Evolutionary conservation across 2,113 vertebrate species (phyloP), one percentile per base, ranked within the genome.

Genomic region (Pangasianodon gigas): DNA sequence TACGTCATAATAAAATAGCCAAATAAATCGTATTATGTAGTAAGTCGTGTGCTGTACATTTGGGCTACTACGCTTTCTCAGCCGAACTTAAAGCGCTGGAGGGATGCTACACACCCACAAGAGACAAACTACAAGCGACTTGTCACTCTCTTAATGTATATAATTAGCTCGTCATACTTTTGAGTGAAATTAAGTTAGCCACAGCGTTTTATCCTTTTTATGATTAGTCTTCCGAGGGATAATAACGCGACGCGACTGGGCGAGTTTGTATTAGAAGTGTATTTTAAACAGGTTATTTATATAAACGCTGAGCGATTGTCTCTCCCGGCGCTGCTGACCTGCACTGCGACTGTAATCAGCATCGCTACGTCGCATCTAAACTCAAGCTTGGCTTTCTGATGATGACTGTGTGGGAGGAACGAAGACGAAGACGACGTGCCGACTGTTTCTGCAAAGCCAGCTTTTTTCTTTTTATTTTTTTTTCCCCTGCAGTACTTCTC

Each of bases 221-320:
- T 44, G 41, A 71, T 19, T 37, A 18, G 14, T 18, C 32, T 71
- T 19, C n/a, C 14, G 6, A 0, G n/a, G 4, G 0, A 62, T 8
- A 0, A 5, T 14, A 14, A 69, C 67, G n/a, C 4, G n/a, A 32
- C 3, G 24, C 13, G 1, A 29, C 29, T 13, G 62, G 10, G 62
- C 8, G 26, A 41, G 69, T 32, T 84, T 89, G 74, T 93, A 91
- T 92, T 85, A 91, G 32, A 93, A 87, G 77, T 94, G 92, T 92
- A 85, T 79, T 92, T 93, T 93, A 93, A 94, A 94, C 91, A 92
- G 84, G 90, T 91, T 91, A 89, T 94, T 95, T 94, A 94, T 93
- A 93, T 92, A 94, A 95, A 95, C 44, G 84, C 90, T 92, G 90
- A 93, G 93, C 92, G 90, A 71, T 84, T 56, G 56, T 87, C 26